Base-by-base conservation (phyloP, 2,113 vertebrate species). In the Neogobius melanostomus region DNA sequence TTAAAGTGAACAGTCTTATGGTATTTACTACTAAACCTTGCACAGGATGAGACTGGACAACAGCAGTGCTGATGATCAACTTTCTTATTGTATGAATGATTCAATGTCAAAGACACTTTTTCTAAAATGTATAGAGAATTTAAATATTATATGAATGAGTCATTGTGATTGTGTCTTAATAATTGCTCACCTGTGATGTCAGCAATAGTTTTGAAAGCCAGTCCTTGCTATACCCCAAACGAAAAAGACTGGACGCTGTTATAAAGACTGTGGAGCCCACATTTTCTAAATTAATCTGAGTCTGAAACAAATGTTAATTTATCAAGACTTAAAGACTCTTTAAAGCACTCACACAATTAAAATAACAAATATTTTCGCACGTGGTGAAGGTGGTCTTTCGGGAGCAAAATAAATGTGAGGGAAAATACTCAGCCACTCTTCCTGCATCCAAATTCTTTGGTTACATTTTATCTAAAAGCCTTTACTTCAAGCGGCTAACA, bases 151-250 rank as follows among this genome's bases (percentile, higher is more conserved):
- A 82, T 77, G 21, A 67, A 57, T 71, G 68, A 68, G 50, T 49
- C 72, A 12, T 74, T 76, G 53, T 77, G 68, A 75, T 57, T 11
- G 70, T 69, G 69, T 82, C 69, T 70, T 66, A 68, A 72, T 71
- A 79, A 84, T 83, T 73, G 77, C 86, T 85, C 83, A 79, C 65
- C 69, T 81, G 78, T 71, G 66, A 63, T 56, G 71, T 80, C 84
- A 53, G 70, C 48, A 77, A 43, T 78, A 47, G 62, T 77, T 53
- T 62, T 60, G 65, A 77, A 76, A 52, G 42, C 28, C 53, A 12
- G 21, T 67, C 67, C 42, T 65, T 42, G 49, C 67, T 16, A 7
- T 76, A 73, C 21, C 56, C 16, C 15, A 74, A 70, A 79, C 44
- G n/a, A 54, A 54, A 64, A 44, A 36, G 28, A 36, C 28, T 36